Conservation (phyloP, 2,888 invertebrate species). For the Carterocephalus palaemon region DNA sequence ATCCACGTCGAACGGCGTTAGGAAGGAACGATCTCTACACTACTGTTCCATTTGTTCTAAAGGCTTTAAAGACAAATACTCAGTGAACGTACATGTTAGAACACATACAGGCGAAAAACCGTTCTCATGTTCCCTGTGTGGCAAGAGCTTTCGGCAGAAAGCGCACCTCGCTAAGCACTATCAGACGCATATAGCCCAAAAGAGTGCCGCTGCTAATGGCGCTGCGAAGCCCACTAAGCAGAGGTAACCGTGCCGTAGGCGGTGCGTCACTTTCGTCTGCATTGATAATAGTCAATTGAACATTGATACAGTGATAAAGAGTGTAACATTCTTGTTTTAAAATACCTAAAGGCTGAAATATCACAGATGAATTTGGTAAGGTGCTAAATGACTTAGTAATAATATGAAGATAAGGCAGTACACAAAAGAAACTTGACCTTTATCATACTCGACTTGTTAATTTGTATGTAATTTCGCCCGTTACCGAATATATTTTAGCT, state of each 20-base stretch:
- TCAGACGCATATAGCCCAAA: conserved; percentile 94
- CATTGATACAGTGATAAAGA: conserved; percentile 64
- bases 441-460: conserved; percentile 72
- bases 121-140: conserved; percentile 95
- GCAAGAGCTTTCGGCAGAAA: conserved; percentile 94
- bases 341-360: conserved; percentile 74
- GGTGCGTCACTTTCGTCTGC: conserved; percentile 33
- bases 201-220: conserved; percentile 84
- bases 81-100: conserved; percentile 97
- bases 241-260: conserved; percentile 59
- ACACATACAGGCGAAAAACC: conserved; percentile 99
- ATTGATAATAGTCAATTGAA: conserved; percentile 66
- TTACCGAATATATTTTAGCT: conserved; percentile 70
- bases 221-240: conserved; percentile 77
- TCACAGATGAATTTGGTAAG: conserved; percentile 75
- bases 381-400: conserved; percentile 72
- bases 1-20: conserved; percentile 84
- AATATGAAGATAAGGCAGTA: conserved; percentile 56
- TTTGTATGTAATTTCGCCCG: conserved; percentile 75
- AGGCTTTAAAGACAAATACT: conserved; percentile 97
- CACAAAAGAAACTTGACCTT: conserved; percentile 56
- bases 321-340: conserved; percentile 48
- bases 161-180: conserved; percentile 95
- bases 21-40: conserved; percentile 92
- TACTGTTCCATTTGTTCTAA: conserved; percentile 96